phyloP scores from a whole-genome alignment of 1,140 invertebrate species.

The Drosophila oshimai region DNA sequence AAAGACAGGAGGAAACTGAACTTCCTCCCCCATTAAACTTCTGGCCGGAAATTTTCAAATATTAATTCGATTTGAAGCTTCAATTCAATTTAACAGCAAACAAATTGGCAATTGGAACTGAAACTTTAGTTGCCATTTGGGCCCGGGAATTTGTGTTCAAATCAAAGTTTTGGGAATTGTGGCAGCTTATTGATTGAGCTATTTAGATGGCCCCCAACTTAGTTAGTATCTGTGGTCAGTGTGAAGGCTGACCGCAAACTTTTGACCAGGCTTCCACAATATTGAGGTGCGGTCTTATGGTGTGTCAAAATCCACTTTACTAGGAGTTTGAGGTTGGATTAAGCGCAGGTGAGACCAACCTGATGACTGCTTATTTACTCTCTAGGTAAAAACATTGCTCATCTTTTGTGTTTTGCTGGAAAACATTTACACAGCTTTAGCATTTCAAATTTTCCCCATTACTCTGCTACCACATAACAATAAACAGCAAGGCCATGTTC shows the following conservation, averaged over 20 bases:
- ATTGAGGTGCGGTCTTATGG: slow-evolving; percentile 16
- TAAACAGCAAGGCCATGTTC: slow-evolving; percentile 1
- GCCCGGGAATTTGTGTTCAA: slow-evolving; percentile 16
- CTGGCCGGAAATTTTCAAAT: slow-evolving; percentile 19
- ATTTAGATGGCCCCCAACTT: slow-evolving; percentile 7
- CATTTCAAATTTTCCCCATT: background rate
- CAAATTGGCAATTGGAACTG: slow-evolving; percentile 20
- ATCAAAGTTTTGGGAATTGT: slow-evolving; percentile 28
- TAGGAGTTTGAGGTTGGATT: background rate
- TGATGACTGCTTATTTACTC: background rate
- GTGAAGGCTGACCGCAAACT: slow-evolving; percentile 16
- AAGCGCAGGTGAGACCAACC: background rate
- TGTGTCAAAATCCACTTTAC: background rate
- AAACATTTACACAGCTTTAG: slow-evolving; percentile 40
- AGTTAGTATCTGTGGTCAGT: background rate
- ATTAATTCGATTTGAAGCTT: slow-evolving; percentile 45
- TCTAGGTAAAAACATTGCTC: background rate
- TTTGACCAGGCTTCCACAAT: slow-evolving; percentile 4
- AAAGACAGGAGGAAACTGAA: background rate
- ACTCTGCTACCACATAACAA: background rate
- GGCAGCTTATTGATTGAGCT: slow-evolving; percentile 32
- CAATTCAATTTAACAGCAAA: slow-evolving; percentile 50
- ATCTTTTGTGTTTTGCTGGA: background rate
- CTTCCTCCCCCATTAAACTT: slow-evolving; percentile 23
- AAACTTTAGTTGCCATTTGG: slow-evolving; percentile 31